Base-by-base conservation (phyloP, 2,113 vertebrate species). In the Aviceda subcristata region DNA sequence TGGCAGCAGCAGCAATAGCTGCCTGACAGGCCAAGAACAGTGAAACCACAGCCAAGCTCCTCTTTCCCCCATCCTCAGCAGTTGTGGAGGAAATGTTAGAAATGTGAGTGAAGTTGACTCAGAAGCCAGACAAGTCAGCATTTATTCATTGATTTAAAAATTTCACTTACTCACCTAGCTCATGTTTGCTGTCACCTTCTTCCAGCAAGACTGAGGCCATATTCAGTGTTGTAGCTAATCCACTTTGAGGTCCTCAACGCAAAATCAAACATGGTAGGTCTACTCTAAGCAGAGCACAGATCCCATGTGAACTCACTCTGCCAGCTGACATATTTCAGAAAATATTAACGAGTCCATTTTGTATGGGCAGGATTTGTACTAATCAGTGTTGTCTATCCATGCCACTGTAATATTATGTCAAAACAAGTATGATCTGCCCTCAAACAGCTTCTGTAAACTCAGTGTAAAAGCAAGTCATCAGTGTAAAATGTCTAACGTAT, bases 61-160 rank as follows among this genome's bases (percentile, higher is more conserved):
- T 92, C 86, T 88, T 91, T 68, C 55, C 68, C 68, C 51, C 60
- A 1, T 94, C 56, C 93, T 94, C 80, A 92, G 93, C 87, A 94
- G 26, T 64, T 92, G 56, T 32, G 48, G 68, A 89, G 73, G 77
- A 94, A 71, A 95, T 63, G 79, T 89, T 91, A 71, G 59, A 84
- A 93, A 71, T 87, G 68, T 55, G 76, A 81, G 83, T 77, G 77
- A 96, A 63, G 51, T 82, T 92, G 84, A 84, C 60, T 96, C 87
- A 92, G 87, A 78, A 89, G 51, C 76, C 80, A 75, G 87, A 92
- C 48, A 53, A 91, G 30, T 82, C 94, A 95, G 84, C 87, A 45
- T 87, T 96, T 95, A 81, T 92, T 72, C 76, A 72, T 46, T 64
- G 84, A 81, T 84, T 73, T 85, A 30, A 87, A 87, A 78, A 60